Percentiles rank a stretch among this genome's conserved stretches.
These are phyloP conservation scores for Plutomurus gul DNA, from an alignment of 1,140 invertebrate genomes.

Conservation along the genomic window DNA sequence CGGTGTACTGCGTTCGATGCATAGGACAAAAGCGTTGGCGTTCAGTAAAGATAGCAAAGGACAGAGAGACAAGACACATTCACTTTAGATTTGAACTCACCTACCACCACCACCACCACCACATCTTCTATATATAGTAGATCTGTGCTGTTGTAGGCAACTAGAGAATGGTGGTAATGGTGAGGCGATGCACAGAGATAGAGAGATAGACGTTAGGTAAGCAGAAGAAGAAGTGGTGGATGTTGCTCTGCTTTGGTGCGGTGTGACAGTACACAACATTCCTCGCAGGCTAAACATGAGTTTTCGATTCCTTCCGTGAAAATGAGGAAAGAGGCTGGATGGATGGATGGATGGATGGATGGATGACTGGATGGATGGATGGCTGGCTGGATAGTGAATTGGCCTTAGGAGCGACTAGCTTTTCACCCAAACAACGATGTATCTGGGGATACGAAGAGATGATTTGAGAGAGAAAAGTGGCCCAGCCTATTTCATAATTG, in stretches of 20 bases:
- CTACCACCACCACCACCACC: no score
- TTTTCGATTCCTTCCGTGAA: conserved; percentile 36
- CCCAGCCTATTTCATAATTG: conserved; percentile 31
- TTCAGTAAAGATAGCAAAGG: no score
- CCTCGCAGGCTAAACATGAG: conserved; percentile 31
- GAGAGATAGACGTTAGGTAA: no score
- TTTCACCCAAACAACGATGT: background rate
- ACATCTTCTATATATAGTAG: no score
- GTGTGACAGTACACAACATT: background rate
- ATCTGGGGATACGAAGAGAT: background rate
- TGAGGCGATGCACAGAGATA: no score
- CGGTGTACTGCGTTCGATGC: no score
- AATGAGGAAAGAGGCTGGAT: background rate
- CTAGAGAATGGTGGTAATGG: no score
- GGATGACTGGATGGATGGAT: background rate
- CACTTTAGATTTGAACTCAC: no score
- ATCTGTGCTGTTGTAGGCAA: background rate
- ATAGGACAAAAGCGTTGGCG: no score
- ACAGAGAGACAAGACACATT: background rate
- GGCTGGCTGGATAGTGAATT: background rate
- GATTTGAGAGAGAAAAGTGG: conserved; percentile 1
- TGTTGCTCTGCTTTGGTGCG: background rate
- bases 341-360: background rate
- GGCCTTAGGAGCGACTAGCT: background rate
- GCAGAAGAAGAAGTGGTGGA: background rate